Base-by-base conservation (phyloP, 1,140 invertebrate genomes). In the Streblospio benedicti region DNA sequence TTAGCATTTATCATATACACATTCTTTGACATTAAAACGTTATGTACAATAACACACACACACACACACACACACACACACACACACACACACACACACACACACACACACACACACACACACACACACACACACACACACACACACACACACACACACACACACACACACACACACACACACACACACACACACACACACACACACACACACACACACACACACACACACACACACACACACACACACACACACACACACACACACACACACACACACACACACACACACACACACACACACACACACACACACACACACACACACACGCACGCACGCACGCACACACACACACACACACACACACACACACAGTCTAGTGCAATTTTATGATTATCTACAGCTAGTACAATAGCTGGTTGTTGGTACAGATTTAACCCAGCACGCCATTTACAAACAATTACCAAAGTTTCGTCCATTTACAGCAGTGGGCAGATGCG, bases 221-320 rank as follows among this genome's bases (percentile, higher is more conserved):
- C 35, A 57, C 55, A 57, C 33, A 57, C 35, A 57, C 18, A 57
- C 55, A 57, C 35, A 57, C 55, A 57, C 35, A 57, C 55, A 57
- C 35, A 57, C 35, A 57, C 55, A 57, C 35, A 57, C 35, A 45
- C 27, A 57, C 55, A 45, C 23, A 43, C 18, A 45, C 27, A 57
- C 18, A 45, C 33, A 43, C 18, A 45, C 35, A 57, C 41, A 45
- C 35, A 57, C 27, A 28, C 35, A 57, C 55, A 57, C 35, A 43
- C 33, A 57, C 18, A 57, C 35, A 57, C 23, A 55, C n/a, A 38
- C 32, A 38, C 18, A 32, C 30, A 38, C 32, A 32, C 32, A 38
- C 32, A 38, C 27, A 38, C 28, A 38, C 53, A 55, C 30, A 44
- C 43, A 44, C 27, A 41, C n/a, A 55, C 32, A 44, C 25, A 5